A percentile compares a stretch with the other conserved stretches of the same genome.
These are phyloP conservation scores for Diachrysia chrysitis DNA, from an alignment of 2,888 invertebrate genomes.

Conservation along the genomic window DNA sequence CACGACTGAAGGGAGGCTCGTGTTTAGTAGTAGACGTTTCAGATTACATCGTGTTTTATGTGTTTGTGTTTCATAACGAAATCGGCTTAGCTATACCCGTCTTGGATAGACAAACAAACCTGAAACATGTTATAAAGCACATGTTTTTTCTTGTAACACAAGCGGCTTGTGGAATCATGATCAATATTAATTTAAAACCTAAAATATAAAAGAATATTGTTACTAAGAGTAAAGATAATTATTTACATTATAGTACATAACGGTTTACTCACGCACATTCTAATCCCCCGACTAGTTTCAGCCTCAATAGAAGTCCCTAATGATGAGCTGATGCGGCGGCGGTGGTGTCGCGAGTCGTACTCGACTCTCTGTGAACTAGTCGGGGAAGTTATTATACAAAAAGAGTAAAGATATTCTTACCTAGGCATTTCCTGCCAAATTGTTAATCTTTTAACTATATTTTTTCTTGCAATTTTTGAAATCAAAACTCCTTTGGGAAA, in stretches of 20 bases:
- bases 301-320: too few relatives aligned
- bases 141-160: slow-evolving; percentile 3
- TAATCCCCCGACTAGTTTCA: too few relatives aligned
- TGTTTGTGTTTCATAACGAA: slow-evolving; percentile 23
- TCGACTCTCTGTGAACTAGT: too few relatives aligned
- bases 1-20: neutral
- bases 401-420: neutral
- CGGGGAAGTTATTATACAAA: too few relatives aligned
- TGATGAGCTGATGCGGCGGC: too few relatives aligned
- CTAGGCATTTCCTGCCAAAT: neutral
- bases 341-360: too few relatives aligned
- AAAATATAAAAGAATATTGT: neutral
- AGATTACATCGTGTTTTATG: slow-evolving; percentile 7
- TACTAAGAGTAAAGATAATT: too few relatives aligned
- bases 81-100: slow-evolving; percentile 17
- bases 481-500: too few relatives aligned
- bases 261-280: too few relatives aligned
- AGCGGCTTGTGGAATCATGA: neutral
- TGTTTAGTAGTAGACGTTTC: neutral
- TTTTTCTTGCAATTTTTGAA: neutral
- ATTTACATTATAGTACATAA: too few relatives aligned
- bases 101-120: slow-evolving; percentile 15
- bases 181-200: neutral
- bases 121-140: slow-evolving; percentile 10
- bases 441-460: neutral